A percentile compares a stretch with the other conserved stretches of the same genome.
Evolutionary conservation across 2,888 invertebrate genomes (phyloP).

Genomic region (Drosophila stalkeri): DNA sequence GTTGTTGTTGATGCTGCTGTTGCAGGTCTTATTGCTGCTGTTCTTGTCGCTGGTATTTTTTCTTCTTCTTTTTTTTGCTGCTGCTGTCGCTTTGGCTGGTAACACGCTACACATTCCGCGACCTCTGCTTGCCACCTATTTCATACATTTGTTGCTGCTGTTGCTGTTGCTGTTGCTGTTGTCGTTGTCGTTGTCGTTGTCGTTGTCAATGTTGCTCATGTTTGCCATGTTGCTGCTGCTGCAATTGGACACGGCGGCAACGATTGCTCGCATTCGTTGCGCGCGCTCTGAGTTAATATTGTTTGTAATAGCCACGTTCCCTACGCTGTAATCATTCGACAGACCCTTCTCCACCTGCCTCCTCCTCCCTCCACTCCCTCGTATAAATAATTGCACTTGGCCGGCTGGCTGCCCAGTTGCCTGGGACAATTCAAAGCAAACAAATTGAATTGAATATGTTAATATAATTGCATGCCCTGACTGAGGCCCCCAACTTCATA

Average conservation of each 20-base stretch:
- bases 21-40: background rate
- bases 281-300: constrained; percentile 62
- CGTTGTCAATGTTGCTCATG: constrained; percentile 46
- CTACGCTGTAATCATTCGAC: constrained; percentile 61
- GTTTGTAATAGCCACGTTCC: constrained; percentile 79
- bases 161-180: constrained; percentile 3
- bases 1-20: background rate
- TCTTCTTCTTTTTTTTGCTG: constrained; percentile 14
- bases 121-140: constrained; percentile 75
- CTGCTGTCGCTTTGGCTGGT: constrained; percentile 49
- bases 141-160: constrained; percentile 58
- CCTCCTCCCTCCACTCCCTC: background rate
- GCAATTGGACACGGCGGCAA: constrained; percentile 65
- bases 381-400: constrained; percentile 56
- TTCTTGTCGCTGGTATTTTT: constrained; percentile 4
- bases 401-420: constrained; percentile 17
- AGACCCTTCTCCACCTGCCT: background rate
- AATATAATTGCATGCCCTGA: constrained; percentile 67
- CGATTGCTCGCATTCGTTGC: constrained; percentile 55
- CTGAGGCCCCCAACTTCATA: background rate
- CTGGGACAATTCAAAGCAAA: constrained; percentile 62
- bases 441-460: constrained; percentile 81
- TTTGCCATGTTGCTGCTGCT: constrained; percentile 30
- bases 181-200: constrained; percentile 35
- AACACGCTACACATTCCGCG: constrained; percentile 70